Evolutionary conservation across 2,797 vertebrate genomes (phyloP), one percentile per base, ranked within the genome.

Genomic region (Sebastes alutus): DNA sequence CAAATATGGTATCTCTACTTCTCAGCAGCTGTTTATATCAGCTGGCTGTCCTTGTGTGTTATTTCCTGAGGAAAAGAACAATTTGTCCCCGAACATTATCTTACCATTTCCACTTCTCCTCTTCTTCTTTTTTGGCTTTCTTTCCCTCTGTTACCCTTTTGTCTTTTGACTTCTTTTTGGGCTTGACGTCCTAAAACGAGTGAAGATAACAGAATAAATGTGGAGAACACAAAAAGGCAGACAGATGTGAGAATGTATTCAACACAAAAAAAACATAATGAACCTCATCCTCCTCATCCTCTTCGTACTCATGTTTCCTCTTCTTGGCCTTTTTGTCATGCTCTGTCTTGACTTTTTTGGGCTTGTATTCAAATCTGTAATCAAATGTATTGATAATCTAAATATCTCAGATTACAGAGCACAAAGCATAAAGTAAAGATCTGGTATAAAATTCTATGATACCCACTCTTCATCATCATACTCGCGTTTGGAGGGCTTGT

Each of bases 21-120:
- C 25, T 68, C 16, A 66, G 29, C 10, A 23, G 60, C 35, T 65
- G 46, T 42, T 64, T 9, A 27, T 56, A 25, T 75, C 59, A 62
- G 22, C 8, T 52, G 22, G 62, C 16, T 35, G 23, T 33, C 30
- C 20, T 64, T 10, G 25, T 16, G 13, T 54, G 29, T 18, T 58
- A 75, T 67, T 78, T 86, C 54, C 60, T 27, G 23, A 82, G 25
- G 65, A 68, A 82, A 81, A 66, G 7, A 71, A 75, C 72, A 46
- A 33, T 71, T 81, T 65, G 2, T 62, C 16, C 16, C 6, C 13
- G 3, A 38, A 33, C 54, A 64, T 49, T 7, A 65, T 71, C 88
- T 90, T 49, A 98, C 97, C 97, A 98, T 97, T 99, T 98, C 98
- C 98, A 99, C 88, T 99, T 99, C 80, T 99, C 97, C 56, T 99